These are phyloP conservation scores for Anoplius nigerrimus DNA, from an alignment of 2,888 invertebrate species.

Conservation along the genomic window DNA sequence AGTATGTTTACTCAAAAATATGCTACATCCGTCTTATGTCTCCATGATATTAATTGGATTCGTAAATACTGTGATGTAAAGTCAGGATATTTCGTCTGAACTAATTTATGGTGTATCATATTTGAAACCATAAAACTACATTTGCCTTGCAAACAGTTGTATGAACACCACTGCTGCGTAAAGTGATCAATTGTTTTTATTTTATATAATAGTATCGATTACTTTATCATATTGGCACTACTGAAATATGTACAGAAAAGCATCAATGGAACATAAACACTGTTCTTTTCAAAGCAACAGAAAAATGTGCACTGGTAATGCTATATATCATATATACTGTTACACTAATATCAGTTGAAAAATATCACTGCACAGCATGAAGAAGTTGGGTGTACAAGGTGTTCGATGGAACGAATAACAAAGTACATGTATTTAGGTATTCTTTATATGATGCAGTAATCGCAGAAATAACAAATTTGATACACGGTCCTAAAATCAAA, in stretches of 20 bases:
- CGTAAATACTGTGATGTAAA: constrained; percentile 39
- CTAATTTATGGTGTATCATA: constrained; percentile 27
- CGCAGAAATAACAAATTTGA: no score
- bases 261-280: not conserved
- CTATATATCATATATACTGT: constrained; percentile 28
- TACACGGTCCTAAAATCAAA: not conserved
- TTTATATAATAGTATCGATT: constrained; percentile 14
- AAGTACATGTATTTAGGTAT: not conserved
- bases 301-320: not conserved
- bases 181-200: constrained; percentile 21
- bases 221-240: no score
- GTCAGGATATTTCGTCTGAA: constrained; percentile 30
- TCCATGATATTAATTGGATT: constrained; percentile 42
- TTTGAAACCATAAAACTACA: constrained; percentile 13
- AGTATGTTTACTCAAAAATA: constrained; percentile 35
- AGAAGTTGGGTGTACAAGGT: constrained; percentile 37
- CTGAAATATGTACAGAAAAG: no score
- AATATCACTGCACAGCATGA: constrained; percentile 32
- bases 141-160: constrained; percentile 1
- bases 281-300: not conserved
- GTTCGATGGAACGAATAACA: constrained; percentile 31
- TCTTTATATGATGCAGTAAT: not conserved
- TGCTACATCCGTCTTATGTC: constrained; percentile 25
- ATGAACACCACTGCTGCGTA: constrained; percentile 14
- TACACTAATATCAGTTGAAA: constrained; percentile 22